These are phyloP conservation scores for Microplitis deprimator DNA, from an alignment of 2,888 invertebrate species.

Conservation along the genomic window DNA sequence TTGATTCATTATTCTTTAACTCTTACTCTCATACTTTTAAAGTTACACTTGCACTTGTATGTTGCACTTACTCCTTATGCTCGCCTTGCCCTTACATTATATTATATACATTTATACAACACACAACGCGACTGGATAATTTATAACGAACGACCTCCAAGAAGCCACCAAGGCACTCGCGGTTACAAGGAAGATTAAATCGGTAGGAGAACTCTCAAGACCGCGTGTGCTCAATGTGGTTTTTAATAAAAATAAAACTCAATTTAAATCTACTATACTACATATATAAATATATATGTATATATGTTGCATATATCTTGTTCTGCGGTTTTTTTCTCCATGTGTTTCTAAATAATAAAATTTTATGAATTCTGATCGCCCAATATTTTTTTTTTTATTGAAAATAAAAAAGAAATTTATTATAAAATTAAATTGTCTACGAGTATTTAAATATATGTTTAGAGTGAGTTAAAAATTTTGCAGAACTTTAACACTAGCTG, in stretches of 20 bases:
- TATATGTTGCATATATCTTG: background rate
- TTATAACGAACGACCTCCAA: slow-evolving; percentile 42
- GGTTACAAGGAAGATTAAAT: slow-evolving; percentile 43
- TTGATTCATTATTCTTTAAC: background rate
- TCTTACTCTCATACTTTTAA: background rate
- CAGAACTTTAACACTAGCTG: no score
- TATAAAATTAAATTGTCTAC: background rate
- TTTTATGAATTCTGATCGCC: background rate
- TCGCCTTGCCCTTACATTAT: background rate
- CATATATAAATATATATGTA: background rate
- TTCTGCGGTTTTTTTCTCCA: background rate
- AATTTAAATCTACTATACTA: slow-evolving; percentile 18
- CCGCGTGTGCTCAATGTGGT: slow-evolving; percentile 22
- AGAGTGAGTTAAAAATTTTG: no score
- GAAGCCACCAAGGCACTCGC: slow-evolving; percentile 37
- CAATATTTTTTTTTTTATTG: background rate
- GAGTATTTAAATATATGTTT: no score
- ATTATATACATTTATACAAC: slow-evolving; percentile 24
- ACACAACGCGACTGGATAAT: slow-evolving; percentile 29
- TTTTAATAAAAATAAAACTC: slow-evolving; percentile 28
- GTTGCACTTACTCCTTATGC: background rate
- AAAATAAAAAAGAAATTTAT: background rate
- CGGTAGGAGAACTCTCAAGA: slow-evolving; percentile 29
- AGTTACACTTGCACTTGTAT: background rate
- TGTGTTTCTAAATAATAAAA: background rate